Base-by-base conservation (phyloP, 2,113 vertebrate species). In the Stegastes partitus region DNA sequence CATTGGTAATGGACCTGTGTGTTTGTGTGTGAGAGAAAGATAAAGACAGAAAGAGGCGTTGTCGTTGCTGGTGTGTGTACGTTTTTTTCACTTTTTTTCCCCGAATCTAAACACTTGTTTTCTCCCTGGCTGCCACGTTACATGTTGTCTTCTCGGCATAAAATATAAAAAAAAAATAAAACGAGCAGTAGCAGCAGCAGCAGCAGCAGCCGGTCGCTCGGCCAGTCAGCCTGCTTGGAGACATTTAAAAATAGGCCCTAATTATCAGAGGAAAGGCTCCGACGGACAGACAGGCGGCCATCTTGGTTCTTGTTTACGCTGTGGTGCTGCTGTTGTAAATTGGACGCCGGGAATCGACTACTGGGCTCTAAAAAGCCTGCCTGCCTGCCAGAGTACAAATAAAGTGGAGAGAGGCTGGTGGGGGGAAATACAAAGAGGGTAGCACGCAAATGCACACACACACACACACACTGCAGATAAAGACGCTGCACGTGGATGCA, bases 161-260 rank as follows among this genome's bases (percentile, higher is more conserved):
- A 76, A n/a, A 81, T 64, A 64, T 62, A 77, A 47, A 65, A 66
- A 70, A 54, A 34, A 47, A 65, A 66, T 67, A 54, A 34, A 14
- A 42, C 1, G 3, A 54, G 0, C 0, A 61, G 0, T 0, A 61
- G 64, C 45, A 7, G 68, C 77, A 63, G 68, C 74, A 53, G 0
- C 1, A 61, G 68, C 51, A 6, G 68, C 78, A 63, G 68, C 74
- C 69, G 16, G 57, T 22, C 5, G 45, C 55, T 47, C 47, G 28
- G 65, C 51, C 79, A 51, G 65, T 79, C 80, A 67, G 68, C 28
- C 9, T 10, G 37, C 65, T 54, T 42, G 0, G 11, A 83, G 69
- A 82, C 68, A 34, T 69, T 82, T 82, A 86, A 77, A 89, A 87
- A 85, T 77, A 83, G 74, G 37, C 54, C 59, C 69, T 78, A 84